A percentile compares a stretch with the other conserved stretches of the same genome.
These are phyloP conservation scores for Oceanodroma tethys DNA, from an alignment of 2,113 vertebrate genomes.

Conservation along the genomic window DNA sequence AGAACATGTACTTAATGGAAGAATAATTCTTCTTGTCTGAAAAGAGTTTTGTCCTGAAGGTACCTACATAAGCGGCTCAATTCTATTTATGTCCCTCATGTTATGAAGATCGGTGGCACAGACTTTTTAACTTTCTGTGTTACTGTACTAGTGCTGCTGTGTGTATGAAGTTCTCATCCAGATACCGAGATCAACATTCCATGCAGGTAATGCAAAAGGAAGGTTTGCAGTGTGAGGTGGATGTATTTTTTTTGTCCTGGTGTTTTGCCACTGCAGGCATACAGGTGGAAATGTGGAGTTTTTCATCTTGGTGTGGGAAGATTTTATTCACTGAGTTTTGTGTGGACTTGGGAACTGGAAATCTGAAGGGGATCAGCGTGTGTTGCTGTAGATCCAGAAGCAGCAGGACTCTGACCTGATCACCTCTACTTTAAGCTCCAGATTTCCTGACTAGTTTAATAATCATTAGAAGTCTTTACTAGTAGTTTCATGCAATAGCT, in stretches of 20 bases:
- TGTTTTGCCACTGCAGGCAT: background rate
- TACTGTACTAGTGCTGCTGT: background rate
- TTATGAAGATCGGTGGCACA: background rate
- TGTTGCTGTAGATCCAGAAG: background rate
- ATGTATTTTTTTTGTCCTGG: too few species aligned
- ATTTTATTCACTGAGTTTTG: background rate
- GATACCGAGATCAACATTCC: background rate
- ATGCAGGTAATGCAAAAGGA: background rate
- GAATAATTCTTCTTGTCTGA: background rate
- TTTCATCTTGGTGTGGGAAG: background rate
- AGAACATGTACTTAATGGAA: background rate
- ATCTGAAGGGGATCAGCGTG: background rate
- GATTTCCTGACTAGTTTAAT: background rate
- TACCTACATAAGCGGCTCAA: accelerated
- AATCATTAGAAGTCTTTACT: background rate
- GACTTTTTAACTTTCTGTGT: background rate
- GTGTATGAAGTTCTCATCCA: background rate
- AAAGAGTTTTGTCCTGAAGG: background rate
- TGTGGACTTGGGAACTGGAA: background rate
- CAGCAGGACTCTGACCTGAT: background rate
- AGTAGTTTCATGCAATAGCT: background rate
- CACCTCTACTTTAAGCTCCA: background rate
- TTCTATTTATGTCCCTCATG: background rate
- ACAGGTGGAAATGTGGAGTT: background rate
- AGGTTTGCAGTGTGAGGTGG: background rate